Percentiles rank a stretch among this genome's conserved stretches.
These are phyloP conservation scores for Pygoscelis antarcticus DNA, from an alignment of 2,113 vertebrate genomes.

Conservation along the genomic window DNA sequence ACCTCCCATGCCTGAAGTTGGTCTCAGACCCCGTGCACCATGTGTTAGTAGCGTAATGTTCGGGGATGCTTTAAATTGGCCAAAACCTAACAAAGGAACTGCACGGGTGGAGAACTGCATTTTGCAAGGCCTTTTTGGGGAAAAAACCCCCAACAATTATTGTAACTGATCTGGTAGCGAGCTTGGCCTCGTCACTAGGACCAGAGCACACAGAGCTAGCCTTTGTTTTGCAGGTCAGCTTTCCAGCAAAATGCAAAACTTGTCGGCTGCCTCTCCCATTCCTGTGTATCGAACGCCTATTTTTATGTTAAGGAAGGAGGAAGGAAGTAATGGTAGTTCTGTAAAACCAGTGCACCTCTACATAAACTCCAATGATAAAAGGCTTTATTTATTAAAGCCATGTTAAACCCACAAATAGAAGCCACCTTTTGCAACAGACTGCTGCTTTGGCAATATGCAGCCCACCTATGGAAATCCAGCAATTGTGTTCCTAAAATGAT, in stretches of 20 bases:
- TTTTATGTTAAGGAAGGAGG: neutral
- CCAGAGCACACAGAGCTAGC: neutral
- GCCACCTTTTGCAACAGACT: neutral
- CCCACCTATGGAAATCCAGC: neutral
- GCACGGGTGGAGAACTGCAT: neutral
- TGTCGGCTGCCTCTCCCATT: neutral
- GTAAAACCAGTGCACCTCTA: neutral
- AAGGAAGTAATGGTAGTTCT: neutral
- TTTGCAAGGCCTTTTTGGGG: neutral
- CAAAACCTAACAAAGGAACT: neutral
- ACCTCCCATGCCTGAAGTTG: neutral
- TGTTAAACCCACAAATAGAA: neutral
- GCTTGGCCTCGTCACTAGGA: neutral
- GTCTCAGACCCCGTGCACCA: neutral
- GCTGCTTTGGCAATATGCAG: neutral
- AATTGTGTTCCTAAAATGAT: neutral
- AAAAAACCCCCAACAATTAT: accelerated
- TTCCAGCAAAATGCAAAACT: neutral
- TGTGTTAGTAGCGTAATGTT: neutral
- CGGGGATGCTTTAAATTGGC: neutral
- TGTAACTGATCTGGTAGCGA: neutral
- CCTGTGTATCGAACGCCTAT: neutral
- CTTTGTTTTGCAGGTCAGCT: neutral
- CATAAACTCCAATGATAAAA: neutral
- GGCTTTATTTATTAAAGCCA: neutral